Conservation (phyloP, 2,797 vertebrate genomes). For the Sebastes iracundus region DNA sequence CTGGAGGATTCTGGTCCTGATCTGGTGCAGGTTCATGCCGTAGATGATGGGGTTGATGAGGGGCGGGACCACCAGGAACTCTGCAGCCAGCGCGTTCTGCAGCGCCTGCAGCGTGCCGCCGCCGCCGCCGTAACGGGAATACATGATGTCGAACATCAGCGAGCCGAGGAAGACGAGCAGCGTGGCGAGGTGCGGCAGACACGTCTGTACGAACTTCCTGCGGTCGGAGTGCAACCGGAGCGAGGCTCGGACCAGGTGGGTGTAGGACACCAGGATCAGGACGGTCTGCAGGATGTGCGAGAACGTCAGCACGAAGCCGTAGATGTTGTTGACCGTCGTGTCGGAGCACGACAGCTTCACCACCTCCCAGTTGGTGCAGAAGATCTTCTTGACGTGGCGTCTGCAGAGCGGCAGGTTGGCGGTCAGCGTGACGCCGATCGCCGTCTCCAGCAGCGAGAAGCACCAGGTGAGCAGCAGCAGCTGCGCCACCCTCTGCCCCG, state of each 20-base stretch:
- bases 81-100: constrained; percentile 57
- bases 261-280: constrained; percentile 72
- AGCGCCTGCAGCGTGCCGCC: constrained; percentile 12
- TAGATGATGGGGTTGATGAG: constrained; percentile 77
- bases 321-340: constrained; percentile 59
- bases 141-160: constrained; percentile 61
- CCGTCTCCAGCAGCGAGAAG: constrained; percentile 40
- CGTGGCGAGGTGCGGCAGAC: constrained; percentile 73
- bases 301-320: constrained; percentile 52
- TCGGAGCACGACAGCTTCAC: constrained; percentile 74
- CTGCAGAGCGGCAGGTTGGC: constrained; percentile 57
- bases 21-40: constrained; percentile 72
- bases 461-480: constrained; percentile 69
- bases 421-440: constrained; percentile 24
- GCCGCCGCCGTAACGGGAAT: constrained; percentile 48
- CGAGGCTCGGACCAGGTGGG: constrained; percentile 54
- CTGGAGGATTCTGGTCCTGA: constrained; percentile 44
- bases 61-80: constrained; percentile 75
- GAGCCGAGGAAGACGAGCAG: constrained; percentile 56
- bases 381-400: constrained; percentile 54
- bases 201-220: constrained; percentile 75
- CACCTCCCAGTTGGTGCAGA: constrained; percentile 78
- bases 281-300: constrained; percentile 38
- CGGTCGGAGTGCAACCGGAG: constrained; percentile 31
- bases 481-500: constrained; percentile 25